phyloP scores from a whole-genome alignment of 2,797 vertebrate species.

The Carduelis carduelis region DNA sequence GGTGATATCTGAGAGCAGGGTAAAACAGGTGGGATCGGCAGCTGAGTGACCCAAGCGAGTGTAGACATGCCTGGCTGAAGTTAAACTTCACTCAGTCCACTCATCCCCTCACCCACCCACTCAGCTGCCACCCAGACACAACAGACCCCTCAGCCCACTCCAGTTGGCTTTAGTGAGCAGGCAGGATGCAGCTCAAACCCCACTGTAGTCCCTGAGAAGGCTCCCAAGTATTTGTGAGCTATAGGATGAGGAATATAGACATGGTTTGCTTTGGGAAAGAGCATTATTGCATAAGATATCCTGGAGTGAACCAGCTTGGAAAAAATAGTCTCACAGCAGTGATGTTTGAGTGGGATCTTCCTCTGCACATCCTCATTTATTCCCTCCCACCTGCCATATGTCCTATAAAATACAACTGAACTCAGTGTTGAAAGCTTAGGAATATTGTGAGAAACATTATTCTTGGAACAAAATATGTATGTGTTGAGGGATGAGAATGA shows the following conservation, averaged over 20 bases:
- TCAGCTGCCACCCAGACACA: background rate
- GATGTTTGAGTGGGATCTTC: background rate
- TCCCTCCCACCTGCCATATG: background rate
- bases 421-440: constrained; percentile 1
- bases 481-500: background rate
- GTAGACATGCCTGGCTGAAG: background rate
- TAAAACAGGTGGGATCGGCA: background rate
- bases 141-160: background rate
- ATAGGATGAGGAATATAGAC: background rate
- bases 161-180: background rate
- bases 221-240: background rate
- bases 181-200: background rate
- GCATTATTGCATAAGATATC: background rate
- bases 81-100: background rate
- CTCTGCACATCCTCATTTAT: background rate
- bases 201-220: background rate
- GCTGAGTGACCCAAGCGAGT: fast-evolving
- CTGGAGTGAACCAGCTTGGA: background rate
- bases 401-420: background rate
- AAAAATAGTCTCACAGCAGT: background rate
- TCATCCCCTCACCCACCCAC: background rate
- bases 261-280: background rate
- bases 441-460: constrained; percentile 26
- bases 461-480: background rate
- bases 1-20: background rate